phyloP scores from a whole-genome alignment of 1,140 invertebrate genomes.

The Sminthurinus signatus region DNA sequence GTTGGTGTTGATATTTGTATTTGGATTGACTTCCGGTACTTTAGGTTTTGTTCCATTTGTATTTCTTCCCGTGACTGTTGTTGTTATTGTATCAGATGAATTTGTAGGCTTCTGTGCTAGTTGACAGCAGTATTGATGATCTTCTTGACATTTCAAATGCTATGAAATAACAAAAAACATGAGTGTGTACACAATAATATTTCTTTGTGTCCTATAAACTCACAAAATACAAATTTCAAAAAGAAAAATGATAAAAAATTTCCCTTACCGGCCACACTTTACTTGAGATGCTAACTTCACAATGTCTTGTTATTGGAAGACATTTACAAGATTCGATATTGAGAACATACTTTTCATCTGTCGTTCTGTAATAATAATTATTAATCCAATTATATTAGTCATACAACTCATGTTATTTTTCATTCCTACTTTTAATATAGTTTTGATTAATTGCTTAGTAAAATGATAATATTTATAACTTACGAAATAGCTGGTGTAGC shows the following conservation, averaged over 20 bases:
- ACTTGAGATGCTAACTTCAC: constrained; percentile 19
- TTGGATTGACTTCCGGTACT: not conserved
- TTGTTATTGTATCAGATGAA: no score
- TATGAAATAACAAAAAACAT: not conserved
- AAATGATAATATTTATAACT: not conserved
- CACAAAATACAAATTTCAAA: not conserved
- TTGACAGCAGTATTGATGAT: constrained; percentile 28
- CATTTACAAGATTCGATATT: constrained; percentile 21
- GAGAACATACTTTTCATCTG: not conserved
- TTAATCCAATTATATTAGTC: not conserved
- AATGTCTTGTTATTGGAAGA: not conserved
- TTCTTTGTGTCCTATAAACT: not conserved
- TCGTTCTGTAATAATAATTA: not conserved
- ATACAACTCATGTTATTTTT: not conserved
- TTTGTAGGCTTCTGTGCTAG: no score
- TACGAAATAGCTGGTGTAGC: not conserved
- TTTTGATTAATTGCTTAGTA: not conserved
- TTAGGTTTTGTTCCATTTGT: not conserved
- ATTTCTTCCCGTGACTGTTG: not conserved
- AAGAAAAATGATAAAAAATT: not conserved
- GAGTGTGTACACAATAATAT: not conserved
- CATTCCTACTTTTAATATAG: not conserved
- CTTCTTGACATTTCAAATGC: constrained; percentile 17
- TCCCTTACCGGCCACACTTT: constrained; percentile 8
- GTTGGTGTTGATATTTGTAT: no score